phyloP scores from a whole-genome alignment of 2,888 invertebrate genomes.

The Caenorhabditis zanzibari region DNA sequence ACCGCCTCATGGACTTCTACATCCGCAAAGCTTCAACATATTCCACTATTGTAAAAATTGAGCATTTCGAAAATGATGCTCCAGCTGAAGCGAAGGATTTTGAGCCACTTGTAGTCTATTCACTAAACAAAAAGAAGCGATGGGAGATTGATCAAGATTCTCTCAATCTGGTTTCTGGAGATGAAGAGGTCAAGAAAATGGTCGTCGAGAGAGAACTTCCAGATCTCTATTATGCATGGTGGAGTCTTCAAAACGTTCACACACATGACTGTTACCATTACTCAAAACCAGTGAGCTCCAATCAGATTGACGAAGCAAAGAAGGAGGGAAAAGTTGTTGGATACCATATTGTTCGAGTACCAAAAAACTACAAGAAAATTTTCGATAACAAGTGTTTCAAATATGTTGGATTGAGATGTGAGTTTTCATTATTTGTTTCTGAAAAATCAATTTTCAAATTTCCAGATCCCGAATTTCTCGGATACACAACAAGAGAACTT shows the following conservation, averaged over 20 bases:
- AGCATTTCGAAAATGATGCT: slow-evolving; percentile 34
- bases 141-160: slow-evolving; percentile 43
- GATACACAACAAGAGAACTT: slow-evolving; percentile 21
- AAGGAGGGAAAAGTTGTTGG: slow-evolving; percentile 42
- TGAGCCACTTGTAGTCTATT: slow-evolving; percentile 46
- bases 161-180: neutral
- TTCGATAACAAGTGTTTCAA: slow-evolving; percentile 50
- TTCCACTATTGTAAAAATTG: slow-evolving; percentile 36
- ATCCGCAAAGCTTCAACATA: slow-evolving; percentile 39
- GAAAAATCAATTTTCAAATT: neutral
- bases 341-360: slow-evolving; percentile 46
- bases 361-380: slow-evolving; percentile 36
- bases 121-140: slow-evolving; percentile 42
- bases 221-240: slow-evolving; percentile 34
- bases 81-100: slow-evolving; percentile 13
- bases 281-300: slow-evolving; percentile 13
- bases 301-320: slow-evolving; percentile 8
- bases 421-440: neutral
- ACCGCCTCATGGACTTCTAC: slow-evolving; percentile 49
- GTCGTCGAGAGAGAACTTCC: slow-evolving; percentile 36
- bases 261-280: slow-evolving; percentile 21
- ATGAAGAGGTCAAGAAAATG: slow-evolving; percentile 19
- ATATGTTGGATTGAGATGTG: slow-evolving; percentile 51
- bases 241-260: slow-evolving; percentile 27
- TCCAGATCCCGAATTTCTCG: slow-evolving; percentile 54